Base-by-base conservation (phyloP, 2,797 vertebrate genomes). In the Falco columbarius region DNA sequence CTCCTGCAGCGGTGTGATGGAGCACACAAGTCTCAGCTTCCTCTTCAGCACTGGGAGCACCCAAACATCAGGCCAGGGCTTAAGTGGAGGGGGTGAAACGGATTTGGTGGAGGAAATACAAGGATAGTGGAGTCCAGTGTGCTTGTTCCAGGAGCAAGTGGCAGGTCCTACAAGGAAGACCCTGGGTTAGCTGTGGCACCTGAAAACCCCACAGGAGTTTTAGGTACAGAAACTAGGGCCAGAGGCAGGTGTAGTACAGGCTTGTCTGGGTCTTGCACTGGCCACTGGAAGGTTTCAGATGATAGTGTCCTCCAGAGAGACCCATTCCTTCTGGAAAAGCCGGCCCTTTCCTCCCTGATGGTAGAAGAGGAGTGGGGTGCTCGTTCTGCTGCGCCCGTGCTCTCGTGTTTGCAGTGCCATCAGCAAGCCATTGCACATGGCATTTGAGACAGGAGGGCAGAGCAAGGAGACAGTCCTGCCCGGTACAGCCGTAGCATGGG, bases 321-420 rank as follows among this genome's bases (percentile, higher is more conserved):
- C 9, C 12, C 9, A 6, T 40, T 80, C 7, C 14, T 40, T 46
- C n/a, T 66, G 18, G 34, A 47, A 82, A 85, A 54, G 9, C 42
- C 47, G 14, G 5, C 6, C 8, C 19, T 89, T 81, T 84, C 12
- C 13, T 70, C 8, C 2, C 14, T 62, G 67, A 4, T 26, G 32
- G 34, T 6, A 49, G 59, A 20, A 34, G 36, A 71, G 68, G 29
- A 74, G 14, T 3, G 8, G 3, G 23, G 20, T 66, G 34, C 21
- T 42, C 3, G 0, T 47, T 30, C 8, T 30, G 81, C 34, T 44
- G 17, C 10, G 14, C 7, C 19, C 2, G 0, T 22, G 20, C 26
- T 40, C 12, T 55, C 3, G 0, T 3, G 6, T 47, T 65, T 56
- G 56, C 58, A 12, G 24, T 61, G 49, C 36, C 54, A 49, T 19